phyloP scores from a whole-genome alignment of 2,113 vertebrate genomes.

The Heteronetta atricapilla region DNA sequence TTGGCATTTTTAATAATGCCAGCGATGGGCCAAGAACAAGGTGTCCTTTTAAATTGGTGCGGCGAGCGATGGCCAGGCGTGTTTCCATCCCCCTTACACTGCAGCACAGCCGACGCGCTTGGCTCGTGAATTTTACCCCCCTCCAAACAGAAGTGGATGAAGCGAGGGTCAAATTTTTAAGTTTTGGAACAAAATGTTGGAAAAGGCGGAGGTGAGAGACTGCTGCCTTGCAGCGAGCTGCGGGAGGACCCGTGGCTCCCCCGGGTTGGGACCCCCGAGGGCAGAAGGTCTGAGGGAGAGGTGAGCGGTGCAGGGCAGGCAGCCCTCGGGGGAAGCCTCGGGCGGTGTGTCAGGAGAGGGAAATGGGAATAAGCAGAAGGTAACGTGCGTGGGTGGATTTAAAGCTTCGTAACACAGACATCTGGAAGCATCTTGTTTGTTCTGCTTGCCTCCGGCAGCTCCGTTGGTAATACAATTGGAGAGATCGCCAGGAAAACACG shows the following conservation, averaged over 20 bases:
- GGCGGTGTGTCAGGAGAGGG: rapidly evolving
- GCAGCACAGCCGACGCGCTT: rapidly evolving
- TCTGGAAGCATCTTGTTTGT: neutral
- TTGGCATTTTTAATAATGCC: neutral
- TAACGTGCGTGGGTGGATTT: neutral
- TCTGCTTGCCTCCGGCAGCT: neutral
- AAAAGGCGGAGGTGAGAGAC: neutral
- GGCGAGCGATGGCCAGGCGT: rapidly evolving
- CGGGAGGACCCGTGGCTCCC: rapidly evolving
- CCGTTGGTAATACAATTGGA: neutral
- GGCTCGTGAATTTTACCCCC: neutral
- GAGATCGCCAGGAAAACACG: neutral
- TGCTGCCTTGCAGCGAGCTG: rapidly evolving
- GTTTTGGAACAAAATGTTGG: neutral
- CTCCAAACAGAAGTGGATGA: neutral
- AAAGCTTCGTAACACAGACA: neutral
- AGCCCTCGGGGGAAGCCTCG: rapidly evolving
- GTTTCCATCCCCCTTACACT: neutral
- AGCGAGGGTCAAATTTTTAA: neutral
- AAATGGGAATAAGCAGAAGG: neutral
- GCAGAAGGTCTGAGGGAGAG: neutral
- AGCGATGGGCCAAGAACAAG: too few species aligned
- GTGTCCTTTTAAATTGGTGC: neutral
- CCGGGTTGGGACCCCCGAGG: neutral
- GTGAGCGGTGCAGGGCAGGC: neutral